Evolutionary conservation across 2,113 vertebrate species (phyloP).

Genomic region (Hypanus sabinus): DNA sequence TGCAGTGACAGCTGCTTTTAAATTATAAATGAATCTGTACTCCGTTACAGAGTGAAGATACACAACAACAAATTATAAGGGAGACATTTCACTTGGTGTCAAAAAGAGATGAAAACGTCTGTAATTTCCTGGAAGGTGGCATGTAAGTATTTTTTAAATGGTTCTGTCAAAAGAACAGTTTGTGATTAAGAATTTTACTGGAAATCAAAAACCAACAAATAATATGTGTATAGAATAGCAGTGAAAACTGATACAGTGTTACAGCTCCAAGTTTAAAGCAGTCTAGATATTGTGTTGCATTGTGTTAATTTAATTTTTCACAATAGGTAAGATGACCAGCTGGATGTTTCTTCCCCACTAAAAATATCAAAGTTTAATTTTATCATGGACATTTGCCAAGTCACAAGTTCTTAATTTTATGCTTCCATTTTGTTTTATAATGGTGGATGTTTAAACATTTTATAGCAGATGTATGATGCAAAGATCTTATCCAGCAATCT

Average conservation of each 20-base stretch:
- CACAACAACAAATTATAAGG: constrained; percentile 94
- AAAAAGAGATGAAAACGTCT: constrained; percentile 95
- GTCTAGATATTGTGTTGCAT: not conserved
- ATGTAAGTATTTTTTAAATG: constrained; percentile 68
- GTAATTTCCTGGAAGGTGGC: constrained; percentile 97
- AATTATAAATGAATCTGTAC: constrained; percentile 43
- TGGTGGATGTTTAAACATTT: not conserved
- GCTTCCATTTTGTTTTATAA: not conserved
- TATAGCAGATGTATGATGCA: not conserved
- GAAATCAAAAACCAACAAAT: not conserved
- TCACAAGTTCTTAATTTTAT: not conserved
- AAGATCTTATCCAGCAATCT: not conserved
- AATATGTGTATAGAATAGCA: not conserved
- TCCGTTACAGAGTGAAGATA: constrained; percentile 82
- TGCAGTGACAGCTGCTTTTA: not conserved
- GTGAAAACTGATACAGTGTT: not conserved
- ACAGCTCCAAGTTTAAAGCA: not conserved
- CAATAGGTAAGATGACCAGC: not conserved
- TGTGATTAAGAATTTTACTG: not conserved
- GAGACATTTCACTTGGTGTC: constrained; percentile 98
- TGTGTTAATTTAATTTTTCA: not conserved
- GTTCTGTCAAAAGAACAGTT: not conserved
- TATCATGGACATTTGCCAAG: not conserved
- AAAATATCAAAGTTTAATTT: not conserved
- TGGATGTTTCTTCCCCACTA: not conserved